Conservation (phyloP, 2,113 vertebrate species). For the Thalassoma bifasciatum region DNA sequence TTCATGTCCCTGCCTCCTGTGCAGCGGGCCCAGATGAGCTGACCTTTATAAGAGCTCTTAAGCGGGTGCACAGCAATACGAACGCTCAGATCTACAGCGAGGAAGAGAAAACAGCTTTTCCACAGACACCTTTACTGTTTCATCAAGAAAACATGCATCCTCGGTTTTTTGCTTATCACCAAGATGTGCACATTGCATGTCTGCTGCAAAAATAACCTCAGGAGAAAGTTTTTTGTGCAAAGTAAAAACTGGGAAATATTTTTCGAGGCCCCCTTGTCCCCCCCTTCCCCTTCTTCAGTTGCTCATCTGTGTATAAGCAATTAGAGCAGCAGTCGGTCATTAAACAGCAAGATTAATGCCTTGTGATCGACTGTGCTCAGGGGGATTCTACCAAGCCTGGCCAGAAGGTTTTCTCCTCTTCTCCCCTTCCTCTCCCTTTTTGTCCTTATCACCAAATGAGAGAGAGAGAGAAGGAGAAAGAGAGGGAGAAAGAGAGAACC, state of each 20-base stretch:
- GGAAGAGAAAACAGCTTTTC: slow-evolving; percentile 9
- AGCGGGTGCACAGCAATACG: slow-evolving; percentile 40
- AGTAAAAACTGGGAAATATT: slow-evolving; percentile 10
- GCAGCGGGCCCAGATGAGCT: slow-evolving; percentile 66
- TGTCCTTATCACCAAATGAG: slow-evolving; percentile 64
- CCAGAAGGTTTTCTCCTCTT: slow-evolving; percentile 70
- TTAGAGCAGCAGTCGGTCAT: slow-evolving; percentile 78
- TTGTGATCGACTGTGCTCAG: slow-evolving; percentile 76
- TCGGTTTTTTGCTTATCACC: too few relatives aligned
- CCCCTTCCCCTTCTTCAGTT: slow-evolving; percentile 24
- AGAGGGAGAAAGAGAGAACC: slow-evolving; percentile 44
- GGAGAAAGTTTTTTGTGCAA: slow-evolving; percentile 21
- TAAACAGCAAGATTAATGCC: slow-evolving; percentile 81
- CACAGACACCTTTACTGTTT: background rate
- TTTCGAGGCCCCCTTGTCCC: background rate
- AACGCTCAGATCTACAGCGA: slow-evolving; percentile 18
- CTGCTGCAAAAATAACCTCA: background rate
- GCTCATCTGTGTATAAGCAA: slow-evolving; percentile 72
- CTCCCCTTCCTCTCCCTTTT: slow-evolving; percentile 45
- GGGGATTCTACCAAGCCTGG: slow-evolving; percentile 71
- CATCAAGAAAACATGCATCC: background rate
- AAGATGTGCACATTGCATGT: background rate
- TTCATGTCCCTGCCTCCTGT: slow-evolving; percentile 68
- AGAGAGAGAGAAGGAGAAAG: slow-evolving; percentile 28
- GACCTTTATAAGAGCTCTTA: slow-evolving; percentile 75